A percentile compares a stretch with the other conserved stretches of the same genome.
Conservation (phyloP, 2,888 invertebrate species). For the Endotricha flammealis region DNA sequence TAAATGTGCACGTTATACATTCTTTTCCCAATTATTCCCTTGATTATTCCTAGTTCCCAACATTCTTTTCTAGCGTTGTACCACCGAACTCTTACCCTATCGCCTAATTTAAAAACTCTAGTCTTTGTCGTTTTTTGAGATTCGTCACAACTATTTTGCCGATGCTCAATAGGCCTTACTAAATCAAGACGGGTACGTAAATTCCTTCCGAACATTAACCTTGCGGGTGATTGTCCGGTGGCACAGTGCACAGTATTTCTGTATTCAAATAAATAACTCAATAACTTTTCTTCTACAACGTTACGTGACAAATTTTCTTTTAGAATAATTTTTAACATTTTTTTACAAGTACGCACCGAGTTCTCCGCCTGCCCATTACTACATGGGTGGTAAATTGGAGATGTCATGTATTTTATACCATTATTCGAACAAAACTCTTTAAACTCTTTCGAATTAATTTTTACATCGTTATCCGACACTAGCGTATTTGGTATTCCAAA, state of each 20-base stretch:
- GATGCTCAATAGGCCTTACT: too few relatives aligned
- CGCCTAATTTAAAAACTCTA: background rate
- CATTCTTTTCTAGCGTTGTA: background rate
- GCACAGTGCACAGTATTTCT: background rate
- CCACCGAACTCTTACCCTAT: background rate
- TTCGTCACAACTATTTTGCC: too few relatives aligned
- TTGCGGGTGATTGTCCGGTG: background rate
- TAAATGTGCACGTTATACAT: background rate
- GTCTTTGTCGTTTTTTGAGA: too few relatives aligned
- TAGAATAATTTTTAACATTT: slow-evolving; percentile 19
- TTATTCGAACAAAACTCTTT: slow-evolving; percentile 16
- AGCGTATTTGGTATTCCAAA: slow-evolving; percentile 19
- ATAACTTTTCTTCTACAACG: slow-evolving; percentile 11
- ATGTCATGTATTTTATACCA: slow-evolving; percentile 20
- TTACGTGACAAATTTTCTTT: slow-evolving; percentile 8
- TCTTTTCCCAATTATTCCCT: too few relatives aligned
- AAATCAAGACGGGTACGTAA: background rate
- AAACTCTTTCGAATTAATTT: slow-evolving; percentile 19
- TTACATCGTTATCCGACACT: slow-evolving; percentile 23
- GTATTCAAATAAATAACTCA: slow-evolving; percentile 16
- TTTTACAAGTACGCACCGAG: slow-evolving; percentile 19
- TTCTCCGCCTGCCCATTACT: slow-evolving; percentile 17
- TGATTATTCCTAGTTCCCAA: background rate
- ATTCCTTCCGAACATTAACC: background rate
- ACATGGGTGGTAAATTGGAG: slow-evolving; percentile 21